Conservation (phyloP, 2,797 vertebrate genomes). For the Ctenopoma multispine region DNA sequence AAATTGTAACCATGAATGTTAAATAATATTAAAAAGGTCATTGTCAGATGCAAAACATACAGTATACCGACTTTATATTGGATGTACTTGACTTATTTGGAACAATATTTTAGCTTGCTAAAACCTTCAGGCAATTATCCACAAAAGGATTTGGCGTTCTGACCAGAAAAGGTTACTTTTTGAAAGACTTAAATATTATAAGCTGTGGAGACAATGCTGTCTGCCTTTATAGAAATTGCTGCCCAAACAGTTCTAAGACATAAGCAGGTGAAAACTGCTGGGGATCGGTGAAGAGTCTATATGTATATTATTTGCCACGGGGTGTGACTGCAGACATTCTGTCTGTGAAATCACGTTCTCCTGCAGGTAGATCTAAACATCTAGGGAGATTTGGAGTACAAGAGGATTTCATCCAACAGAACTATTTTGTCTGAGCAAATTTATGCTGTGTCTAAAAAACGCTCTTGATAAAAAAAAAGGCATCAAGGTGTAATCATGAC, state of each 20-base stretch:
- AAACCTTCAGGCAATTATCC: background rate
- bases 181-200: conserved; percentile 4
- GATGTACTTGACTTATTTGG: background rate
- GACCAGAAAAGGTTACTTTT: background rate
- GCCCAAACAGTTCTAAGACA: background rate
- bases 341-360: conserved; percentile 7
- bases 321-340: background rate
- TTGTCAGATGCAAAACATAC: background rate
- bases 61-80: background rate
- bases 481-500: background rate
- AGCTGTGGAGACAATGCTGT: background rate
- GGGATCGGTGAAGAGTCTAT: background rate
- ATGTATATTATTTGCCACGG: background rate
- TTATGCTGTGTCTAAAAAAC: background rate
- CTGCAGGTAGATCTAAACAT: background rate
- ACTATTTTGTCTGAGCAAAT: background rate
- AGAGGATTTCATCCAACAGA: too few species aligned
- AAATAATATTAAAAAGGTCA: conserved; percentile 26
- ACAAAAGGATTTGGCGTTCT: background rate
- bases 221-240: background rate
- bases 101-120: background rate
- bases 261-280: conserved; percentile 10
- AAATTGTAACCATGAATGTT: conserved; percentile 27
- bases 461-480: too few species aligned
- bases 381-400: background rate